These are phyloP conservation scores for Yponomeuta evonymella DNA, from an alignment of 2,888 invertebrate genomes.

Conservation along the genomic window DNA sequence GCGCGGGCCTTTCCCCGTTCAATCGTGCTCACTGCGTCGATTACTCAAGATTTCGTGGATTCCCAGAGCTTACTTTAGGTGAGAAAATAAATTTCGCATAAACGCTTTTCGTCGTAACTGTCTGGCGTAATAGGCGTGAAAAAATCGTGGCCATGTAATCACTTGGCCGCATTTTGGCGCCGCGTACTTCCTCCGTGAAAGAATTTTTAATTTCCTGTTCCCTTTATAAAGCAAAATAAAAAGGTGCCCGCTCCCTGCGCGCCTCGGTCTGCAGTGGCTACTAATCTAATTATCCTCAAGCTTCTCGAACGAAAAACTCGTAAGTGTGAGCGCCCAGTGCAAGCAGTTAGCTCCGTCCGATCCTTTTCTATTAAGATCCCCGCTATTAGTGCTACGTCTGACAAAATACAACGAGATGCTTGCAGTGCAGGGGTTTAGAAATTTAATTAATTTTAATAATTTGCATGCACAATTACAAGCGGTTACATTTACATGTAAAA, in stretches of 20 bases:
- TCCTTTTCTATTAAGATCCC: slow-evolving; percentile 37
- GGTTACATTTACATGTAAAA: no score
- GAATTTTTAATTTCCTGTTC: slow-evolving; percentile 28
- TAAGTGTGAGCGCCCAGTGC: slow-evolving; percentile 36
- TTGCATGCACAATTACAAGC: no score
- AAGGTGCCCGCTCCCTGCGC: slow-evolving; percentile 28
- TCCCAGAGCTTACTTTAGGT: slow-evolving; percentile 3
- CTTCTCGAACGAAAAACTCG: slow-evolving; percentile 58
- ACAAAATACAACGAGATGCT: slow-evolving; percentile 11
- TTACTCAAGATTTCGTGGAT: not conserved
- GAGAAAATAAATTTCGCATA: slow-evolving; percentile 12
- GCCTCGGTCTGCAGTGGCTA: slow-evolving; percentile 38
- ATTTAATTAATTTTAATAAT: no score
- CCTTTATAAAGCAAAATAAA: slow-evolving; percentile 27
- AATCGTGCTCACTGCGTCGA: slow-evolving; percentile 18
- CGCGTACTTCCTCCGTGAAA: slow-evolving; percentile 17
- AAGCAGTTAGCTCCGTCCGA: slow-evolving; percentile 49
- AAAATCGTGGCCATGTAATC: slow-evolving; percentile 14
- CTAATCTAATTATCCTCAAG: slow-evolving; percentile 64
- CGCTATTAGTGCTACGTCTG: not conserved
- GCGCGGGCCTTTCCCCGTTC: slow-evolving; percentile 38
- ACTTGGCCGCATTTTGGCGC: slow-evolving; percentile 15
- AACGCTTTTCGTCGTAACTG: slow-evolving; percentile 6
- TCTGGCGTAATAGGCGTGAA: slow-evolving; percentile 11
- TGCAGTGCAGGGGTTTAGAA: not conserved